phyloP scores from a whole-genome alignment of 2,113 vertebrate species.

The Agelaius phoeniceus region DNA sequence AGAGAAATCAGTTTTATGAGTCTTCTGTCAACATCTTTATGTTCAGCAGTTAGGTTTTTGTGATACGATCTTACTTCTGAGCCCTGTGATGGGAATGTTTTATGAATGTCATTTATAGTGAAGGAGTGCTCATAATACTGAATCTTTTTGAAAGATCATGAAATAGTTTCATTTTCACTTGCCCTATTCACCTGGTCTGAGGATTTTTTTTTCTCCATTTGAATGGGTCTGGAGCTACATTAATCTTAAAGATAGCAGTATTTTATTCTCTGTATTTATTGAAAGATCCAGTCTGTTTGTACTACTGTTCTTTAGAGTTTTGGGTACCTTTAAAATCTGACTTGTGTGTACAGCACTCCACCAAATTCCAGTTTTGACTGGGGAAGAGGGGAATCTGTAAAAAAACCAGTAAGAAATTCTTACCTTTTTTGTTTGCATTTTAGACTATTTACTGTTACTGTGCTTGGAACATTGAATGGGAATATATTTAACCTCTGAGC shows the following conservation, averaged over 20 bases:
- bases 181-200: neutral
- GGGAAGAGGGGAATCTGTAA: neutral
- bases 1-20: neutral
- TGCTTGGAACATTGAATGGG: neutral
- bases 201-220: neutral
- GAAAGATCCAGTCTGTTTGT: neutral
- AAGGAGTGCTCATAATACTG: neutral
- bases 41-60: neutral
- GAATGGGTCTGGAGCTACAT: neutral
- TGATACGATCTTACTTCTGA: neutral
- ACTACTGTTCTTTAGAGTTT: neutral
- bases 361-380: neutral
- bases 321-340: neutral
- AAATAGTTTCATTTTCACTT: slow-evolving; percentile 41
- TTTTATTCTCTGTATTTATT: neutral
- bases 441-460: neutral
- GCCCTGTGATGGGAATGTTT: neutral
- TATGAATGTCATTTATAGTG: neutral
- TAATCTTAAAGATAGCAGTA: neutral
- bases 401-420: neutral
- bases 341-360: neutral
- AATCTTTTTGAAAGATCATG: neutral
- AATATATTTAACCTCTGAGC: neutral
- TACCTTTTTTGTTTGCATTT: neutral
- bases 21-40: neutral